Evolutionary conservation across 2,888 invertebrate genomes (phyloP).

Genomic region (Myopa tessellatipennis): DNA sequence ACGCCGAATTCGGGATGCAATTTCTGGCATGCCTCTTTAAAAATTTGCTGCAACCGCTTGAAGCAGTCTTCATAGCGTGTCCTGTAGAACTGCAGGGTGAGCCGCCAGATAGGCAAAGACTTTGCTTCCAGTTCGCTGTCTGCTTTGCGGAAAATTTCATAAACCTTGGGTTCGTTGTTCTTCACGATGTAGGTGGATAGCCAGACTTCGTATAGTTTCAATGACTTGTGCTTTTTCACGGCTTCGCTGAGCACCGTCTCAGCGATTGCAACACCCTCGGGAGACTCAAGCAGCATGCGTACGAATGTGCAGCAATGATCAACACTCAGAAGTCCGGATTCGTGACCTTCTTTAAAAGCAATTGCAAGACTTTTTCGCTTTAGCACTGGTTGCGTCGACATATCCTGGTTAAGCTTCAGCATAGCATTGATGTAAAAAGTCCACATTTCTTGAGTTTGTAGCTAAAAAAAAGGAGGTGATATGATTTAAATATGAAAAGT

Average conservation of each 20-base stretch:
- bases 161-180: slow-evolving; percentile 66
- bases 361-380: slow-evolving; percentile 70
- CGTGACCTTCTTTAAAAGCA: slow-evolving; percentile 70
- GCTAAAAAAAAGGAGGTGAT: slow-evolving; percentile 43
- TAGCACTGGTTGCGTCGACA: slow-evolving; percentile 67
- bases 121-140: slow-evolving; percentile 51
- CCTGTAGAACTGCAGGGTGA: slow-evolving; percentile 59
- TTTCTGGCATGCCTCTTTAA: slow-evolving; percentile 56
- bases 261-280: slow-evolving; percentile 48
- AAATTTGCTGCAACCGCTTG: slow-evolving; percentile 56
- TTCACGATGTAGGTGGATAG: slow-evolving; percentile 68
- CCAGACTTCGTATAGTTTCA: slow-evolving; percentile 70
- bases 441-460: slow-evolving; percentile 71
- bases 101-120: slow-evolving; percentile 58
- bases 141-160: slow-evolving; percentile 67
- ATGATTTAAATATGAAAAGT: neutral
- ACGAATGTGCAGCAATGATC: slow-evolving; percentile 70
- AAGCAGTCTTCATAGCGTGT: slow-evolving; percentile 54
- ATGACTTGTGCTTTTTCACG: slow-evolving; percentile 67
- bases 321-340: slow-evolving; percentile 68
- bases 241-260: slow-evolving; percentile 65
- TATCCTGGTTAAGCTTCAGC: slow-evolving; percentile 70
- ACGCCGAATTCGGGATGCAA: slow-evolving; percentile 54
- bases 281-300: slow-evolving; percentile 55
- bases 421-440: slow-evolving; percentile 71